phyloP scores from a whole-genome alignment of 2,888 invertebrate genomes.

The Andrena marginata region DNA sequence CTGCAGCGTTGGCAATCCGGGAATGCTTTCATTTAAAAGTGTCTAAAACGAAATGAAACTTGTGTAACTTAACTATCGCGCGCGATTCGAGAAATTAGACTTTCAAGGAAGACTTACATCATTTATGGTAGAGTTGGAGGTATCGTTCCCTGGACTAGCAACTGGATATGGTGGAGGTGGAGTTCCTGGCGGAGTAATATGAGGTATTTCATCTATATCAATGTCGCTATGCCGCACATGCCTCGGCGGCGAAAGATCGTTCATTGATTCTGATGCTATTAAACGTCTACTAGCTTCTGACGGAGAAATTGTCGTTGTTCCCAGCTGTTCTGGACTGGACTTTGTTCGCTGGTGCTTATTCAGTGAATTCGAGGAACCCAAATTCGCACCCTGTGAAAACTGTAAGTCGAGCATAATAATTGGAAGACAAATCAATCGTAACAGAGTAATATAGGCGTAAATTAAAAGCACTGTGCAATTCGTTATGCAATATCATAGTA shows the following conservation, averaged over 20 bases:
- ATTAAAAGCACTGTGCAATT: constrained; percentile 13
- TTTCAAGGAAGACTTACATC: constrained; percentile 71
- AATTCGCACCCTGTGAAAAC: constrained; percentile 82
- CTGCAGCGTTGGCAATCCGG: constrained; percentile 86
- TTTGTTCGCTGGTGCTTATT: constrained; percentile 88
- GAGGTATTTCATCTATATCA: constrained; percentile 84
- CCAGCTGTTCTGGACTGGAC: constrained; percentile 88
- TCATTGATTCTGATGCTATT: constrained; percentile 88
- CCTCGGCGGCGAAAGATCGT: constrained; percentile 85
- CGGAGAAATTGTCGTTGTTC: constrained; percentile 81
- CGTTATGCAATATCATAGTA: constrained; percentile 22
- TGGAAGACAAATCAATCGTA: neutral
- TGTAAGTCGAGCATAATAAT: constrained; percentile 52
- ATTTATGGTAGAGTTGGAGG: constrained; percentile 76
- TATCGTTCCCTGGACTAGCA: constrained; percentile 81
- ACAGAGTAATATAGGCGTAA: neutral
- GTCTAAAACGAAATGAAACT: constrained; percentile 42
- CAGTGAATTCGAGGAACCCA: constrained; percentile 77
- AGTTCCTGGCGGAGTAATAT: constrained; percentile 91
- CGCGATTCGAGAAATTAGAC: neutral
- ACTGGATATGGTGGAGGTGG: constrained; percentile 93
- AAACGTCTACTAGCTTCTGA: constrained; percentile 85
- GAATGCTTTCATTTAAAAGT: constrained; percentile 77
- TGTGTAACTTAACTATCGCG: neutral
- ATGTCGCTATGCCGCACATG: constrained; percentile 76